A percentile compares a stretch with the other conserved stretches of the same genome.
These are phyloP conservation scores for Nettapus auritus DNA, from an alignment of 2,113 vertebrate genomes.

Conservation along the genomic window DNA sequence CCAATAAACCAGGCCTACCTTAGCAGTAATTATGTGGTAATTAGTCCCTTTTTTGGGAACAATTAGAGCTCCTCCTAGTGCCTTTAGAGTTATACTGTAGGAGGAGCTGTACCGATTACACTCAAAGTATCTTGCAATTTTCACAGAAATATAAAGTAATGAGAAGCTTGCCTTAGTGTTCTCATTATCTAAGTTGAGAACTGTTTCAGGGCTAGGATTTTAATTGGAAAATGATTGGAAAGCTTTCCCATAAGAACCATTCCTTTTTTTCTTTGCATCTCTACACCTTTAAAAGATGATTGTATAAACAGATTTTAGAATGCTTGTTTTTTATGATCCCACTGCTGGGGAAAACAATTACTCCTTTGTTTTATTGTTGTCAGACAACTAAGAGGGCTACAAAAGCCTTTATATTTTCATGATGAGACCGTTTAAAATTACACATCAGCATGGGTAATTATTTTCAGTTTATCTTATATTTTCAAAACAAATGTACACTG, in stretches of 20 bases:
- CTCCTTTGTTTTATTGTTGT: neutral
- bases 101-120: neutral
- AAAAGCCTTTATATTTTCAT: neutral
- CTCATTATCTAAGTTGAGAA: conserved; percentile 25
- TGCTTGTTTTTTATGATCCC: neutral
- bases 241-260: conserved; percentile 33
- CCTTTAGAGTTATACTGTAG: neutral
- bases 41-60: conserved; percentile 15
- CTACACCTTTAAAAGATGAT: neutral
- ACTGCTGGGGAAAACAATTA: neutral
- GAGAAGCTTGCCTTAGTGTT: conserved; percentile 31
- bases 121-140: conserved; percentile 43
- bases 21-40: neutral
- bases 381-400: neutral
- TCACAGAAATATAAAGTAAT: conserved; percentile 56
- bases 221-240: conserved; percentile 33
- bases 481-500: neutral
- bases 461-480: neutral
- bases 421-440: neutral
- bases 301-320: neutral
- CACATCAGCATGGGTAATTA: neutral
- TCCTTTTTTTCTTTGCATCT: neutral
- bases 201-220: conserved; percentile 4
- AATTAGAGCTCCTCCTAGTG: conserved; percentile 53
- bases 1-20: neutral